phyloP scores from a whole-genome alignment of 2,113 vertebrate species.

The Gnathonemus echidnorhynchus region DNA sequence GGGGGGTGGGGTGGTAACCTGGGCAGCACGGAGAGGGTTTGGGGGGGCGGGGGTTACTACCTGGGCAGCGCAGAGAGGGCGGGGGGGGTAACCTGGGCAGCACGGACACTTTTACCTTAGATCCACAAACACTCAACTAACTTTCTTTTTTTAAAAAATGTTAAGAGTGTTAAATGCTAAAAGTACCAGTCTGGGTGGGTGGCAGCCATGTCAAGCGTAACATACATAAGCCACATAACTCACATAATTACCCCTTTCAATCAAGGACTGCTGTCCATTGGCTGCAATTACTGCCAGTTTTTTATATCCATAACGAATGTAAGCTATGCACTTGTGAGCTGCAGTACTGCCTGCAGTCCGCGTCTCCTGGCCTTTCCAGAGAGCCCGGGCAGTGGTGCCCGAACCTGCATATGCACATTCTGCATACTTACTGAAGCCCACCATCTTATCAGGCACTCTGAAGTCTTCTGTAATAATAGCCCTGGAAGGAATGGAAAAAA shows the following conservation, averaged over 20 bases:
- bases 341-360: not conserved
- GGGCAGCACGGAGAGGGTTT: too few relatives aligned
- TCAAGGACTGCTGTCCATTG: not conserved
- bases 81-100: too few relatives aligned
- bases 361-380: not conserved
- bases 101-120: too few relatives aligned
- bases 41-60: too few relatives aligned
- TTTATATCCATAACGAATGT: not conserved
- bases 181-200: not conserved
- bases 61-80: too few relatives aligned
- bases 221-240: not conserved
- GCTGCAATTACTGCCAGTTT: not conserved
- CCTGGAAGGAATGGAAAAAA: slow-evolving; percentile 56
- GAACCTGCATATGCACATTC: not conserved
- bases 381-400: not conserved
- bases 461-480: slow-evolving; percentile 94
- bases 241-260: not conserved
- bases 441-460: slow-evolving; percentile 99
- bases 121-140: not conserved
- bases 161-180: not conserved
- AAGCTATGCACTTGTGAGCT: not conserved
- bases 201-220: not conserved
- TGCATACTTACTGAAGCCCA: slow-evolving; percentile 95
- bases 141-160: not conserved
- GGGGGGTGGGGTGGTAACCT: not conserved